A percentile compares a stretch with the other conserved stretches of the same genome.
Evolutionary conservation across 2,888 invertebrate species (phyloP).

Genomic region (Hydropsyche betteni): DNA sequence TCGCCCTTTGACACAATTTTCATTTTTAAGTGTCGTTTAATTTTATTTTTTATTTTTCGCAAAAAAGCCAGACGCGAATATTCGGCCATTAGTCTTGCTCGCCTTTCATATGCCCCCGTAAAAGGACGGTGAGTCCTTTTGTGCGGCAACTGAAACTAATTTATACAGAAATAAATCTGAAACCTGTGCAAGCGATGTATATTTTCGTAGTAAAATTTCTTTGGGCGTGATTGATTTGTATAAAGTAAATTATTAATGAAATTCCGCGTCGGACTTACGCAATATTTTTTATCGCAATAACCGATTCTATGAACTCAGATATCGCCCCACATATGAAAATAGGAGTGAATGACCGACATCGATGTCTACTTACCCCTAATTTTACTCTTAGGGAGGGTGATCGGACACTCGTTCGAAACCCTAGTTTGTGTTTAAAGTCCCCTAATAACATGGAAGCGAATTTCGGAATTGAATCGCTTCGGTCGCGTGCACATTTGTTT

Average conservation of each 20-base stretch:
- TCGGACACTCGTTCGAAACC: slow-evolving; percentile 7
- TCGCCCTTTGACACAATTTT: slow-evolving; percentile 51
- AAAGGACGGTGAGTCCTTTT: slow-evolving; percentile 28
- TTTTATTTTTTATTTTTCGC: slow-evolving; percentile 44
- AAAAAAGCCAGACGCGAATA: slow-evolving; percentile 34
- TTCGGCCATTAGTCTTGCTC: slow-evolving; percentile 47
- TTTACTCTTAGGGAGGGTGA: background rate
- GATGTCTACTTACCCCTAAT: background rate
- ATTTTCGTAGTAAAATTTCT: too few relatives aligned
- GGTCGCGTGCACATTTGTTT: slow-evolving; percentile 12
- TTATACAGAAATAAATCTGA: slow-evolving; percentile 26
- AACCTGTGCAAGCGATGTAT: background rate
- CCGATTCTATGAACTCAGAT: too few relatives aligned
- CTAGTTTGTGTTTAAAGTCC: background rate
- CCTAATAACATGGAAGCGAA: background rate
- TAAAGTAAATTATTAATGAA: too few relatives aligned
- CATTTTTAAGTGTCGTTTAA: slow-evolving; percentile 51
- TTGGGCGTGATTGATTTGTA: too few relatives aligned
- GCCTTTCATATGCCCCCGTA: slow-evolving; percentile 31
- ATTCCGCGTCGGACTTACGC: too few relatives aligned
- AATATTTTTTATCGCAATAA: too few relatives aligned
- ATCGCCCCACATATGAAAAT: too few relatives aligned
- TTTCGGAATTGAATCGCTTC: slow-evolving; percentile 7
- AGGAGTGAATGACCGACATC: slow-evolving; percentile 7
- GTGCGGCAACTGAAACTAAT: slow-evolving; percentile 14